phyloP scores from a whole-genome alignment of 1,140 invertebrate genomes.

The Penaeus chinensis region DNA sequence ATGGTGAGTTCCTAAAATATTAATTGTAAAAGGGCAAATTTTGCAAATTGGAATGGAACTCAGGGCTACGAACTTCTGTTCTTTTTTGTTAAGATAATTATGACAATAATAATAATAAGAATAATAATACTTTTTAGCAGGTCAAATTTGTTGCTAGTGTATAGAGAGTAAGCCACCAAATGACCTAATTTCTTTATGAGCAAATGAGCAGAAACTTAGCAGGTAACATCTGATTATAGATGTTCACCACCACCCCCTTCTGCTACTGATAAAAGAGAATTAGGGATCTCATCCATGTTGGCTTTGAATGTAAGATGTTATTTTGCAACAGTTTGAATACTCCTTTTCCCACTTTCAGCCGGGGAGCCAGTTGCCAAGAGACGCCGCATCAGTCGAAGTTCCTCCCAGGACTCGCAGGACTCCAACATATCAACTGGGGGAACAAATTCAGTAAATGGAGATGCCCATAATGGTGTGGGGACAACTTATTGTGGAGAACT shows the following conservation, averaged over 20 bases:
- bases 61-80: too few relatives aligned
- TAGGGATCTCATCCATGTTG: not conserved
- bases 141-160: too few relatives aligned
- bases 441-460: conserved; percentile 25
- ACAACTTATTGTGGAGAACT: conserved; percentile 79
- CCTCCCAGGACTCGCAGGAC: conserved; percentile 52
- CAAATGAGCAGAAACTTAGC: too few relatives aligned
- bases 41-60: too few relatives aligned
- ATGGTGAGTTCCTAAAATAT: conserved; percentile 57
- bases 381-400: conserved; percentile 58
- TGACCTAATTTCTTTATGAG: too few relatives aligned
- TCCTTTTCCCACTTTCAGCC: conserved; percentile 25
- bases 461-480: conserved; percentile 71
- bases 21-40: too few relatives aligned
- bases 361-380: conserved; percentile 63
- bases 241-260: too few relatives aligned
- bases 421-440: conserved; percentile 34
- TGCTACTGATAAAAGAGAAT: not conserved
- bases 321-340: not conserved
- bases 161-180: too few relatives aligned
- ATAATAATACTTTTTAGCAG: too few relatives aligned
- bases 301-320: not conserved
- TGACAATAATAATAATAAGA: too few relatives aligned
- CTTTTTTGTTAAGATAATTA: too few relatives aligned
- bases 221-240: too few relatives aligned